Evolutionary conservation across 2,113 vertebrate species (phyloP).

Genomic region (Struthio camelus): DNA sequence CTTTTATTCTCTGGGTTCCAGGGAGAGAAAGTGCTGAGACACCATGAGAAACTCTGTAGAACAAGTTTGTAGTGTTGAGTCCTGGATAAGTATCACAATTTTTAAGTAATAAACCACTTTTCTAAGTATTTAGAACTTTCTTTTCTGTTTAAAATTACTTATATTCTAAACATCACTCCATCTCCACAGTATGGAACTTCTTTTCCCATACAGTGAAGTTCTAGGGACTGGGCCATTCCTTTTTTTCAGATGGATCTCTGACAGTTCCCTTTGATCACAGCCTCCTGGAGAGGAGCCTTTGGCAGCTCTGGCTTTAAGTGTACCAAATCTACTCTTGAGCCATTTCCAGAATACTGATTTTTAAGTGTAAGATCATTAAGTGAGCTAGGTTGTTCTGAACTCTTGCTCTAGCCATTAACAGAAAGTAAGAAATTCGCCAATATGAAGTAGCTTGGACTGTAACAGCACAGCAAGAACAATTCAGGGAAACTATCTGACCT

Average conservation of each 20-base stretch:
- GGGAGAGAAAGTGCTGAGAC: not conserved
- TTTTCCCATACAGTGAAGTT: not conserved
- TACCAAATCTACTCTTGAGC: not conserved
- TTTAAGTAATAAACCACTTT: too few species aligned
- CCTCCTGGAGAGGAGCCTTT: not conserved
- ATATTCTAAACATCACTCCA: not conserved
- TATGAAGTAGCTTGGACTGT: not conserved
- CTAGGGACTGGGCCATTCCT: not conserved
- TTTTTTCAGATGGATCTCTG: not conserved
- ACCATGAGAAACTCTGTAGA: not conserved
- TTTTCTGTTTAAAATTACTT: not conserved
- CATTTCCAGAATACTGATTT: not conserved
- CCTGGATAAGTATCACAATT: not conserved
- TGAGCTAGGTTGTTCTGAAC: not conserved
- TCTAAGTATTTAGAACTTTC: too few species aligned
- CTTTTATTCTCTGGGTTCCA: not conserved
- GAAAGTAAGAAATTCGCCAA: not conserved
- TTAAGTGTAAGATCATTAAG: not conserved
- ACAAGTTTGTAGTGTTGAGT: not conserved
- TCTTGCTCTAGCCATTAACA: not conserved
- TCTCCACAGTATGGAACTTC: not conserved
- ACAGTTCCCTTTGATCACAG: not conserved
- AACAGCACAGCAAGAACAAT: not conserved
- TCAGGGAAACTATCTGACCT: not conserved
- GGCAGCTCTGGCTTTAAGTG: too few species aligned